Percentiles rank a stretch among this genome's conserved stretches.
These are phyloP conservation scores for Caenorhabditis wallacei DNA, from an alignment of 2,888 invertebrate species.

Conservation along the genomic window DNA sequence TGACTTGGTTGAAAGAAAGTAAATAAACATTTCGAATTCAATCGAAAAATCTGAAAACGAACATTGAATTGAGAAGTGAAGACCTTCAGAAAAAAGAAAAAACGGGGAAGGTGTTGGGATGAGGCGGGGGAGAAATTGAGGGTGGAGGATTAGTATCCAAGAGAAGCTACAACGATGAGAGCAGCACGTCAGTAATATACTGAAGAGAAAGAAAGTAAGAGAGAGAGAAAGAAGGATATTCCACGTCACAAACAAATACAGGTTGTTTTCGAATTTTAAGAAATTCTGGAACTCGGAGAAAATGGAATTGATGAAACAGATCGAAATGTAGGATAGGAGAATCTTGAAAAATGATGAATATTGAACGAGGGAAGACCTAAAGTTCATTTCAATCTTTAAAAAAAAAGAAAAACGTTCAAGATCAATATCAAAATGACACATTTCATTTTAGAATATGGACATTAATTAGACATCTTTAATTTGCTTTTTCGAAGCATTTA, in stretches of 20 bases:
- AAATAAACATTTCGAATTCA: constrained; percentile 4
- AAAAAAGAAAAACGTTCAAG: not conserved
- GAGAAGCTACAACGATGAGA: constrained; percentile 11
- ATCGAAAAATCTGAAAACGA: constrained; percentile 27
- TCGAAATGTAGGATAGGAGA: too few species aligned
- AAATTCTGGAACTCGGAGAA: not conserved
- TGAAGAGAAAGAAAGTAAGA: not conserved
- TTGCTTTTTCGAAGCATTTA: constrained; percentile 3
- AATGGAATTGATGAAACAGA: not conserved
- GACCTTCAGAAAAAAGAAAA: constrained; percentile 21
- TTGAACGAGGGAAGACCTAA: too few species aligned
- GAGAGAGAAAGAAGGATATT: not conserved
- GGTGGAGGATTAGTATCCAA: constrained; percentile 47
- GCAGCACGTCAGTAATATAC: constrained; percentile 43
- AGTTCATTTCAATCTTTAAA: too few species aligned
- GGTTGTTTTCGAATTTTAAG: not conserved
- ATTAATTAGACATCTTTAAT: not conserved
- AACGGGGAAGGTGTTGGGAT: constrained; percentile 1
- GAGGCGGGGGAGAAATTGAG: constrained; percentile 46
- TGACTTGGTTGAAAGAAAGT: constrained; percentile 5
- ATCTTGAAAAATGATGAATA: too few species aligned
- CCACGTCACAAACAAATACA: constrained; percentile 3
- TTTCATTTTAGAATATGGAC: not conserved
- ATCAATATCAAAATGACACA: not conserved
- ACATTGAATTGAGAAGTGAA: constrained; percentile 50